Percentiles rank a stretch among this genome's conserved stretches.
Conservation (phyloP, 2,888 invertebrate genomes). For the Oasisia sp. region DNA sequence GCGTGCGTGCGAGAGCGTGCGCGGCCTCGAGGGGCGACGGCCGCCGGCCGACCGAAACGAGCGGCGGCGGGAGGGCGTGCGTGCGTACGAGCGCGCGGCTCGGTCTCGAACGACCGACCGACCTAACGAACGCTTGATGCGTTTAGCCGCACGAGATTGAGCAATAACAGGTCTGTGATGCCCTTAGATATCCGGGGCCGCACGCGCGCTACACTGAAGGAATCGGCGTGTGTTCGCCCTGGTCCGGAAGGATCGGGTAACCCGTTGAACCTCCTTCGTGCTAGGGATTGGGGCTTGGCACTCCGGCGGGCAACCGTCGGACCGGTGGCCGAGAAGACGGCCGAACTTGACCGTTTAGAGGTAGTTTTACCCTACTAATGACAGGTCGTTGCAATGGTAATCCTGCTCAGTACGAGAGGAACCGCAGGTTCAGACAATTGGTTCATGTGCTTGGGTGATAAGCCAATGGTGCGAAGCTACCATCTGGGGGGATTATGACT, state of each 20-base stretch:
- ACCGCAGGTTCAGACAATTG: slow-evolving; percentile 74
- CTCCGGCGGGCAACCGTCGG: neutral
- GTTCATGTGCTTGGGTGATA: slow-evolving; percentile 74
- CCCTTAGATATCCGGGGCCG: slow-evolving; percentile 74
- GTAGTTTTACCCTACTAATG: slow-evolving; percentile 74
- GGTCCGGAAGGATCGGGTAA: slow-evolving; percentile 74
- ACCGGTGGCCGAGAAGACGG: slow-evolving; percentile 71
- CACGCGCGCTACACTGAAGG: slow-evolving; percentile 57
- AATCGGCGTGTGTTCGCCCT: slow-evolving; percentile 64
- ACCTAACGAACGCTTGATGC: slow-evolving; percentile 47
- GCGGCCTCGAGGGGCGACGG: no score
- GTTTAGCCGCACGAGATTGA: slow-evolving; percentile 72
- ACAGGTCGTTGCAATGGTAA: slow-evolving; percentile 53
- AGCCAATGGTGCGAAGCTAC: slow-evolving; percentile 76
- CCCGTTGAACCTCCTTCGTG: slow-evolving; percentile 77
- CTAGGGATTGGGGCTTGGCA: slow-evolving; percentile 72
- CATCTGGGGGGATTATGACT: slow-evolving; percentile 72
- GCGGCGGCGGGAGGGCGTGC: no score
- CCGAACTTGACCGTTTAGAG: slow-evolving; percentile 74
- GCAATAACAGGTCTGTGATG: slow-evolving; percentile 77
- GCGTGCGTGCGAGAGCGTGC: no score
- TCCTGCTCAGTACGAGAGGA: slow-evolving; percentile 58
- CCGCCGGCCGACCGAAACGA: no score
- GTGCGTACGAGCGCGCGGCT: no score
- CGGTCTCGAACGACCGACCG: no score